Evolutionary conservation across 2,797 vertebrate species (phyloP).

Genomic region (Fistularia tabacaria): DNA sequence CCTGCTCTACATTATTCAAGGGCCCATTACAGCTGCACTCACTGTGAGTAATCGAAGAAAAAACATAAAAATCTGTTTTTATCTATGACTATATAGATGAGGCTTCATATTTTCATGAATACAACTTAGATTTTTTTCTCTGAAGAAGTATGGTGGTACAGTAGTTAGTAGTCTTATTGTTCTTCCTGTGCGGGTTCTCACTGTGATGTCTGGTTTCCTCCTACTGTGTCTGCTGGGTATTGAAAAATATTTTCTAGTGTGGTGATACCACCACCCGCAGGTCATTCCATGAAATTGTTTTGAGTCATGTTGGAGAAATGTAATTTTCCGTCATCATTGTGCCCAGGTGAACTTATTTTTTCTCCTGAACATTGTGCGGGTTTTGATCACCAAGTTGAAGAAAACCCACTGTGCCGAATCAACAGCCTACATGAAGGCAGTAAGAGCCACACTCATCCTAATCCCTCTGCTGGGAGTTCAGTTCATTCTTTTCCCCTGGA

Average conservation of each 20-base stretch:
- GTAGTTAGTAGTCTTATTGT: too few relatives aligned
- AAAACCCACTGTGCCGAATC: conserved; percentile 75
- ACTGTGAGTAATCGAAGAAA: conserved; percentile 61
- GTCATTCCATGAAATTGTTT: too few relatives aligned
- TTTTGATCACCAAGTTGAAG: conserved; percentile 79
- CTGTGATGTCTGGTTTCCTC: too few relatives aligned
- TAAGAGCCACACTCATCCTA: conserved; percentile 79
- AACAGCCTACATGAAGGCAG: conserved; percentile 79
- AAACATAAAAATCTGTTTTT: neutral
- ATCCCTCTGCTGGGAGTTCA: conserved; percentile 78
- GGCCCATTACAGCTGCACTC: conserved; percentile 74
- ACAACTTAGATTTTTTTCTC: too few relatives aligned
- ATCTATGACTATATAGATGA: neutral
- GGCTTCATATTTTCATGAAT: too few relatives aligned
- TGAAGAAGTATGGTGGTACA: too few relatives aligned
- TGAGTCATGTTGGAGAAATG: too few relatives aligned
- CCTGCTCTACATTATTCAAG: conserved; percentile 75
- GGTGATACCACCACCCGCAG: neutral
- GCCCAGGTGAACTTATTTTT: conserved; percentile 80
- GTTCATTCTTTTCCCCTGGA: conserved; percentile 70
- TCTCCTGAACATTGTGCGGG: conserved; percentile 79
- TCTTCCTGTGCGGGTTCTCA: too few relatives aligned
- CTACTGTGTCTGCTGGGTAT: too few relatives aligned
- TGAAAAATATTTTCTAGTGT: too few relatives aligned
- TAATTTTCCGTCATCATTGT: neutral